Evolutionary conservation across 2,797 vertebrate genomes (phyloP).

Genomic region (Dromococcyx pavoninus): DNA sequence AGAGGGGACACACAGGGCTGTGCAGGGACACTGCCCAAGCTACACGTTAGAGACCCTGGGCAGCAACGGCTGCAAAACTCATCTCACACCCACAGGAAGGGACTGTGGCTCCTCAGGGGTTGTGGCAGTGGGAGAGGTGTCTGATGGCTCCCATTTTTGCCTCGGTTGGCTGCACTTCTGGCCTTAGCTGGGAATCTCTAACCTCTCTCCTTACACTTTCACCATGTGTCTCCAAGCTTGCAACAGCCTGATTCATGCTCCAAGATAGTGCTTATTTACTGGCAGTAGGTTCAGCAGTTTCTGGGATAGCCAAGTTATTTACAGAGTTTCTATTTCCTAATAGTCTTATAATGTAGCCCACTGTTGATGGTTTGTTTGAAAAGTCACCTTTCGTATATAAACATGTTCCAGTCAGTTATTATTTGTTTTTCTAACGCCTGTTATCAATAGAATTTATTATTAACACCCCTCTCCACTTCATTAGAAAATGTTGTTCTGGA

Average conservation of each 20-base stretch:
- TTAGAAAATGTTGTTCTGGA: conserved; percentile 68
- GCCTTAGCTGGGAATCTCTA: neutral
- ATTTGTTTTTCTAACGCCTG: conserved; percentile 63
- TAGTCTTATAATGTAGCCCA: conserved; percentile 52
- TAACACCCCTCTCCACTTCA: conserved; percentile 48
- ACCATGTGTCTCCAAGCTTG: conserved; percentile 15
- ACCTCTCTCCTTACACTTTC: neutral
- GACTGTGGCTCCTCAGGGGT: neutral
- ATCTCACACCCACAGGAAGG: neutral
- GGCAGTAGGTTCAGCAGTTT: conserved; percentile 47
- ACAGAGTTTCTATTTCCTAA: conserved; percentile 57
- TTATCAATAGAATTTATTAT: conserved; percentile 73
- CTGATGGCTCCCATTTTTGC: neutral
- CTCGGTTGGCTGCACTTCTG: neutral
- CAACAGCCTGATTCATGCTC: conserved; percentile 12
- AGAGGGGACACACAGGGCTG: rapidly evolving
- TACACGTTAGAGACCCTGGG: neutral
- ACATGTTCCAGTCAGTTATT: conserved; percentile 58
- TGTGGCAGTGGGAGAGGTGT: rapidly evolving
- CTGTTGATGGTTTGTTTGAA: conserved; percentile 67
- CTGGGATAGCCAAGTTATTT: conserved; percentile 46
- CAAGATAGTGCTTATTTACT: conserved; percentile 58
- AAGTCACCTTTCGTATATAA: conserved; percentile 62
- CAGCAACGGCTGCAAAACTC: neutral
- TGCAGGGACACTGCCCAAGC: neutral